A percentile compares a stretch with the other conserved stretches of the same genome.
Conservation (phyloP, 2,888 invertebrate genomes). For the Torymus auratus region DNA sequence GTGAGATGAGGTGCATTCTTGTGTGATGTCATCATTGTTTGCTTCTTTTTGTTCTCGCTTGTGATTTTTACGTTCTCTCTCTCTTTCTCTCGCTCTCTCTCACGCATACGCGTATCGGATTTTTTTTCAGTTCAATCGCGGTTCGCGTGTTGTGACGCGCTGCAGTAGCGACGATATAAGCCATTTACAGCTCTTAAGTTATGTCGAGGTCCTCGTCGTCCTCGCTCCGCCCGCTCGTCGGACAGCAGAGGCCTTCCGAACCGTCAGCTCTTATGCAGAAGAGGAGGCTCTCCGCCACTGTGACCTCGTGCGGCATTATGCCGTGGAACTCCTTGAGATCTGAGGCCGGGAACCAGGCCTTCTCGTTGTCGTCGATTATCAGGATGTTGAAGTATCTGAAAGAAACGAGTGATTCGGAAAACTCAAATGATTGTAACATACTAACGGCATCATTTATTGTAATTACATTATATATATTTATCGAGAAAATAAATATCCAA, state of each 20-base stretch:
- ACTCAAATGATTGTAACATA: too few relatives aligned
- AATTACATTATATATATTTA: too few relatives aligned
- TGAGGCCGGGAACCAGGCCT: constrained; percentile 94
- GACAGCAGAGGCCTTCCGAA: constrained; percentile 89
- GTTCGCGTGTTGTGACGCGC: neutral
- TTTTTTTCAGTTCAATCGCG: too few relatives aligned
- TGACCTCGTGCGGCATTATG: constrained; percentile 89
- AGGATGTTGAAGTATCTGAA: constrained; percentile 86
- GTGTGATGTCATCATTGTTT: too few relatives aligned
- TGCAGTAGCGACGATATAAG: neutral
- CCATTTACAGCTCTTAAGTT: constrained; percentile 57
- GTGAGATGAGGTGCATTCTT: too few relatives aligned
- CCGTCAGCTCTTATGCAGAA: constrained; percentile 92
- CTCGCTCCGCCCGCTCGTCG: constrained; percentile 81
- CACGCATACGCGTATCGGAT: too few relatives aligned
- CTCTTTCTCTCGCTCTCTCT: too few relatives aligned
- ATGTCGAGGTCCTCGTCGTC: constrained; percentile 75
- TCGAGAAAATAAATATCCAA: too few relatives aligned
- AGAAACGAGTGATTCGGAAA: constrained; percentile 47
- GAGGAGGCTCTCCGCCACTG: constrained; percentile 85
- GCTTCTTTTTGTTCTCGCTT: too few relatives aligned
- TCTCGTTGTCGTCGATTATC: constrained; percentile 91
- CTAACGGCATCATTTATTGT: too few relatives aligned
- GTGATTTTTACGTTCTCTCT: too few relatives aligned
- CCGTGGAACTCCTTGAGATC: constrained; percentile 93